A percentile compares a stretch with the other conserved stretches of the same genome.
Conservation (phyloP, 2,888 invertebrate genomes). For the Apamea monoglypha region DNA sequence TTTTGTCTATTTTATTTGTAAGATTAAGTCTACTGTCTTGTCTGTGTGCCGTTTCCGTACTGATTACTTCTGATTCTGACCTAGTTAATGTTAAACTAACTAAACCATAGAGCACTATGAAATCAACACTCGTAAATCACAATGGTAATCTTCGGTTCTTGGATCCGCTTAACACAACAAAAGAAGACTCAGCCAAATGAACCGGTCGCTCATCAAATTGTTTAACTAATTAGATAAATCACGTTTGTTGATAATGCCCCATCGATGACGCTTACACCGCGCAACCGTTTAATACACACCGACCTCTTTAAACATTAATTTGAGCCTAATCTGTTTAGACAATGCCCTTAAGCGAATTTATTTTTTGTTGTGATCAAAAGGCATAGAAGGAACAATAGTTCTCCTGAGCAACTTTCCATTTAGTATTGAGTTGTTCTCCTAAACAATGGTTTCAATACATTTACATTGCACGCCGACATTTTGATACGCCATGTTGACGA, state of each 20-base stretch:
- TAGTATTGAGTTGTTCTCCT: conserved; percentile 46
- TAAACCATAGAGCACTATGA: conserved; percentile 10
- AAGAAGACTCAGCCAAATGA: conserved; percentile 21
- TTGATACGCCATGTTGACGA: conserved; percentile 66
- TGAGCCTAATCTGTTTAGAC: conserved; percentile 66
- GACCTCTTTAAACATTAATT: conserved; percentile 72
- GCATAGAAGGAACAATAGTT: conserved; percentile 51
- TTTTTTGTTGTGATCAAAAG: conserved; percentile 64
- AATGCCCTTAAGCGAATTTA: conserved; percentile 62
- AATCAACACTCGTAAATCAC: conserved; percentile 33
- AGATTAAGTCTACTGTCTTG: conserved; percentile 1
- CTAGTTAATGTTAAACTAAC: conserved; percentile 27
- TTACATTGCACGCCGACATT: conserved; percentile 51
- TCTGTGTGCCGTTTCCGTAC: conserved; percentile 9
- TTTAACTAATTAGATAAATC: conserved; percentile 62
- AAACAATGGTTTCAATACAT: conserved; percentile 59
- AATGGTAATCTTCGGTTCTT: conserved; percentile 31
- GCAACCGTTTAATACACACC: conserved; percentile 64
- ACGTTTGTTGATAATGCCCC: conserved; percentile 63
- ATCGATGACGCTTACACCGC: conserved; percentile 70
- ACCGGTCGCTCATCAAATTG: conserved; percentile 43
- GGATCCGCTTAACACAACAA: conserved; percentile 16
- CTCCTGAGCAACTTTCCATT: conserved; percentile 53
- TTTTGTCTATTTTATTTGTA: conserved; percentile 28
- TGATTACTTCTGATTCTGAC: conserved; percentile 4